These are phyloP conservation scores for Heterohyrax brucei DNA, from an alignment of 2,797 vertebrate genomes.

Conservation along the genomic window DNA sequence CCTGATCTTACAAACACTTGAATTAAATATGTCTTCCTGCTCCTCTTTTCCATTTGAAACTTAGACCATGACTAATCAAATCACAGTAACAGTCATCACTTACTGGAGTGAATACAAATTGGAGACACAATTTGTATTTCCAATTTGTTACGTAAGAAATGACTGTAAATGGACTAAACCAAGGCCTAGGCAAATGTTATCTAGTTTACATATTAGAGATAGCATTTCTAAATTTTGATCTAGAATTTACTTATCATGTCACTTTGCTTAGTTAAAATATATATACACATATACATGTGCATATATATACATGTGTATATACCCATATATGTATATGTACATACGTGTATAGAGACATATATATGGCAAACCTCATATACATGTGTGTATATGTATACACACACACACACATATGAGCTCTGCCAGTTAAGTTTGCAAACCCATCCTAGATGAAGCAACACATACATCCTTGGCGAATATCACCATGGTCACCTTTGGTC, in stretches of 20 bases:
- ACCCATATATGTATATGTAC: too few species aligned
- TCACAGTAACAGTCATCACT: not conserved
- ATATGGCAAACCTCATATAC: too few species aligned
- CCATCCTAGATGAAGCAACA: too few species aligned
- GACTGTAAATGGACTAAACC: not conserved
- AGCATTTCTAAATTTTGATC: not conserved
- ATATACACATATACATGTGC: not conserved
- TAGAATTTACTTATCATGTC: slow-evolving; percentile 11
- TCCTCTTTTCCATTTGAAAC: not conserved
- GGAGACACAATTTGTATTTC: not conserved
- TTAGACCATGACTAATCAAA: not conserved
- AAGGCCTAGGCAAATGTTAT: not conserved
- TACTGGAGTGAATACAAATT: not conserved
- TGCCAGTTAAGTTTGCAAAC: too few species aligned
- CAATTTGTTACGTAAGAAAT: not conserved
- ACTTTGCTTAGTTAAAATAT: slow-evolving; percentile 39
- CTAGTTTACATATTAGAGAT: not conserved
- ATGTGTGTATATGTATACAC: too few species aligned
- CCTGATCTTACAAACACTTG: not conserved
- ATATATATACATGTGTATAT: too few species aligned
- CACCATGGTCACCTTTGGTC: too few species aligned
- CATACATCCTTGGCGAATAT: too few species aligned
- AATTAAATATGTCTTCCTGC: not conserved
- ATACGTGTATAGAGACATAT: too few species aligned
- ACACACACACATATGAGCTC: too few species aligned